Conservation (phyloP, 2,797 vertebrate species). For the Melopsittacus undulatus region DNA sequence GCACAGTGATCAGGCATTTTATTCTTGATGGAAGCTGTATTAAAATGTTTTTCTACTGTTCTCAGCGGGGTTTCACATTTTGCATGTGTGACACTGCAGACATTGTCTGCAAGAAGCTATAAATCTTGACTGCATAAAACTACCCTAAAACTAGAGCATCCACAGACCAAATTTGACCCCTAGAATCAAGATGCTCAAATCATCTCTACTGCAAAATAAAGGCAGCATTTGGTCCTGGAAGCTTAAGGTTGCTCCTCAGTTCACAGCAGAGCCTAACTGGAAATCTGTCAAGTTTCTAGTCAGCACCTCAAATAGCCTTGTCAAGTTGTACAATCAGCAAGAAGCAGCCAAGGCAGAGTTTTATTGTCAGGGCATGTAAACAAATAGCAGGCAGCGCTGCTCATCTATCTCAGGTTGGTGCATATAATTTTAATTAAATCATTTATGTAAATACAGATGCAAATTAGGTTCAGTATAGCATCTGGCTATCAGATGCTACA, state of each 20-base stretch:
- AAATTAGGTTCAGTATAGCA: constrained; percentile 47
- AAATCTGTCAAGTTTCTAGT: not conserved
- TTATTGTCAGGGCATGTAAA: constrained; percentile 38
- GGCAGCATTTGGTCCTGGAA: not conserved
- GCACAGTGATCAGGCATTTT: not conserved
- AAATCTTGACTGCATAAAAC: not conserved
- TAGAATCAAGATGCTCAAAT: not conserved
- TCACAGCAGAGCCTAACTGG: not conserved
- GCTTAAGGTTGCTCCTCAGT: not conserved
- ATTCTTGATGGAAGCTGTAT: not conserved
- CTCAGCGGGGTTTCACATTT: not conserved
- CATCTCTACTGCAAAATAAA: not conserved
- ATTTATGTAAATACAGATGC: constrained; percentile 65
- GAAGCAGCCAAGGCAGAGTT: not conserved
- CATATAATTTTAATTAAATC: constrained; percentile 58
- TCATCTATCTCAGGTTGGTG: constrained; percentile 7
- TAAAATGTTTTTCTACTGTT: not conserved
- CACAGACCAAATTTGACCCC: rapidly evolving
- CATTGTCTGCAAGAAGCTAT: not conserved
- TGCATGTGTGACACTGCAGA: not conserved
- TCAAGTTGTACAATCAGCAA: not conserved
- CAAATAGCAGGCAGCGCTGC: constrained; percentile 8
- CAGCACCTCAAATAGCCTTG: not conserved
- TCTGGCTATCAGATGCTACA: not conserved
- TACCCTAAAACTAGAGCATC: not conserved